These are phyloP conservation scores for Cheumatopsyche charites DNA, from an alignment of 1,140 invertebrate genomes.

Conservation along the genomic window DNA sequence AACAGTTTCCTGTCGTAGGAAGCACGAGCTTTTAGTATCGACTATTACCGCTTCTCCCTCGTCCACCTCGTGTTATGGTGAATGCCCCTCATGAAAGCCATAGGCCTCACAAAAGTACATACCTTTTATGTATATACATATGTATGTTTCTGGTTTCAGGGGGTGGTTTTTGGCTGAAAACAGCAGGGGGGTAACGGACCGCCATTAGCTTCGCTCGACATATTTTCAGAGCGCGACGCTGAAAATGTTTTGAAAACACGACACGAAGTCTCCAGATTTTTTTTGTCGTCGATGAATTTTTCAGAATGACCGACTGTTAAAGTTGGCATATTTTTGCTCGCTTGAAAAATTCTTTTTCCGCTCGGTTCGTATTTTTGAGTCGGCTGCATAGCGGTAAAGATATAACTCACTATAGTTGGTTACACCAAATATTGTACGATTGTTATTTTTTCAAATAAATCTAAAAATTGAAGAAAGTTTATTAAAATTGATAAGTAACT, in stretches of 20 bases:
- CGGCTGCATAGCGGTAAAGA: no score
- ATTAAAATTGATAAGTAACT: no score
- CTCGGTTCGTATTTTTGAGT: no score
- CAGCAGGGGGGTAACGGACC: neutral
- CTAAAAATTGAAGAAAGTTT: no score
- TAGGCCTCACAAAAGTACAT: no score
- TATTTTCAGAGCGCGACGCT: slow-evolving; percentile 19
- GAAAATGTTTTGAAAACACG: slow-evolving; percentile 34
- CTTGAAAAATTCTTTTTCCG: neutral
- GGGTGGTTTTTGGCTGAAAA: no score
- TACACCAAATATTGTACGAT: no score
- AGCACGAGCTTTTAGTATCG: slow-evolving; percentile 47
- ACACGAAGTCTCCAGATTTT: slow-evolving; percentile 1
- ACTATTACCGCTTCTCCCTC: slow-evolving; percentile 35
- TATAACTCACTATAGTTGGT: no score
- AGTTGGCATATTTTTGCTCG: neutral
- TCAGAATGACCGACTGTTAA: neutral
- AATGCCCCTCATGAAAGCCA: slow-evolving; percentile 40
- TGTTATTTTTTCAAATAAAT: no score
- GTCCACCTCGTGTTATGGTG: slow-evolving; percentile 32
- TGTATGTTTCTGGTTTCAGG: slow-evolving; percentile 2
- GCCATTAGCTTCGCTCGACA: slow-evolving; percentile 31
- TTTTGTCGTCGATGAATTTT: neutral
- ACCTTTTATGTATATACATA: no score
- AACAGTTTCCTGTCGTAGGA: slow-evolving; percentile 39